Conservation (phyloP, 1,140 invertebrate species). For the Neodiprion fabricii region DNA sequence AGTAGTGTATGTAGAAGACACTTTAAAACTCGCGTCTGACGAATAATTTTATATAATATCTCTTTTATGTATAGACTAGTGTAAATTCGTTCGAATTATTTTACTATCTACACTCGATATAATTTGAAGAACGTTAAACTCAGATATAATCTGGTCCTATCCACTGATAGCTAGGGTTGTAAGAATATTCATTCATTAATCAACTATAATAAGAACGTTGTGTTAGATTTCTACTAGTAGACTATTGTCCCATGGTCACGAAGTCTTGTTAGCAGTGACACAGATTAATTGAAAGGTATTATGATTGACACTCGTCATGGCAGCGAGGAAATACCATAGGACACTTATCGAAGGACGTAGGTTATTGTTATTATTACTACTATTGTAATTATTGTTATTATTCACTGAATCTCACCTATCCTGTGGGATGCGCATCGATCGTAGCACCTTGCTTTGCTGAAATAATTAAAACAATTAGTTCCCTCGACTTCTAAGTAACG, state of each 20-base stretch:
- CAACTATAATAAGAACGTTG: neutral
- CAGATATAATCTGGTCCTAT: neutral
- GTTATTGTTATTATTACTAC: neutral
- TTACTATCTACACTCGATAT: neutral
- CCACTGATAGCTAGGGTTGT: neutral
- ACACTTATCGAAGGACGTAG: constrained; percentile 4
- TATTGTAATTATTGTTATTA: neutral
- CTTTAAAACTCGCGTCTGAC: constrained; percentile 1
- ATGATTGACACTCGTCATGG: neutral
- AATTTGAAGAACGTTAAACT: constrained; percentile 1
- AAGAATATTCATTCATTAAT: neutral
- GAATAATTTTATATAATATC: neutral
- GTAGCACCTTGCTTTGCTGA: constrained; percentile 75
- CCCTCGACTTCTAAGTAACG: constrained; percentile 9
- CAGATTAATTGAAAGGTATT: neutral
- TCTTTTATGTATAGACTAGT: neutral
- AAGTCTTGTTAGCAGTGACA: neutral
- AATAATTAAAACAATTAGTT: constrained; percentile 44
- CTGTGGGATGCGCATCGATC: constrained; percentile 72
- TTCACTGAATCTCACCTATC: constrained; percentile 64
- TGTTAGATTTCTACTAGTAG: constrained; percentile 6
- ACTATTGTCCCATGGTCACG: constrained; percentile 6
- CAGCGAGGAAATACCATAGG: constrained; percentile 1
- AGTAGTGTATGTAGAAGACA: neutral
- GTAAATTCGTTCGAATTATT: constrained; percentile 1